phyloP scores from a whole-genome alignment of 2,888 invertebrate genomes.

The Hemaris fuciformis region DNA sequence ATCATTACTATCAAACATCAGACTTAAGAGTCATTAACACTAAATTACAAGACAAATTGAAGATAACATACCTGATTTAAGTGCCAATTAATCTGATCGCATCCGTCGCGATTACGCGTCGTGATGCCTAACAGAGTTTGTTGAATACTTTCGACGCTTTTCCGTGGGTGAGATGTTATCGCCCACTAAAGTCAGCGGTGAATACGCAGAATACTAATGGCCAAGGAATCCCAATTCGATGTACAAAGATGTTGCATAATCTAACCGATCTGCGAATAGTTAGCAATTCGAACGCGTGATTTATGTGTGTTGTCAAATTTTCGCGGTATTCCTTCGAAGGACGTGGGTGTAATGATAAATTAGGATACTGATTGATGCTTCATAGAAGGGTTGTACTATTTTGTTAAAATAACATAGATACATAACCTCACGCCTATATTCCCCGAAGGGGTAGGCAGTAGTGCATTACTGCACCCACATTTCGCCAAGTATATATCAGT shows the following conservation, averaged over 20 bases:
- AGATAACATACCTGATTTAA: not conserved
- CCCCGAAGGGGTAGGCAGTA: no score
- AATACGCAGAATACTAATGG: constrained; percentile 44
- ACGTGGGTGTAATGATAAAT: not conserved
- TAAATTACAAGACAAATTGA: no score
- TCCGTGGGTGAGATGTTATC: constrained; percentile 64
- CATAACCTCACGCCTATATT: no score
- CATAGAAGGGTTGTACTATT: not conserved
- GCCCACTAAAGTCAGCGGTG: constrained; percentile 26
- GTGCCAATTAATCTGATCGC: not conserved
- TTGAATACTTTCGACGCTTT: constrained; percentile 46
- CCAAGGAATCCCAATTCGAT: constrained; percentile 49
- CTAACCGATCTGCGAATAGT: constrained; percentile 34
- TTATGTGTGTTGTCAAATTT: constrained; percentile 20
- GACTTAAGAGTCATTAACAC: no score
- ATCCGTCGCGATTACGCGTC: constrained; percentile 16
- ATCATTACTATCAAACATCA: no score
- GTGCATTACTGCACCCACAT: no score
- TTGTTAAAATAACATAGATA: no score
- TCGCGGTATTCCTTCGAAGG: not conserved
- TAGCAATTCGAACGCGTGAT: constrained; percentile 46
- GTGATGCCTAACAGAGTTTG: constrained; percentile 24
- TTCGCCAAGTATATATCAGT: no score
- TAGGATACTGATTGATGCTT: not conserved
- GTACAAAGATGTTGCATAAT: constrained; percentile 46